A percentile compares a stretch with the other conserved stretches of the same genome.
Conservation (phyloP, 2,888 invertebrate species). For the Chouioia cunea region DNA sequence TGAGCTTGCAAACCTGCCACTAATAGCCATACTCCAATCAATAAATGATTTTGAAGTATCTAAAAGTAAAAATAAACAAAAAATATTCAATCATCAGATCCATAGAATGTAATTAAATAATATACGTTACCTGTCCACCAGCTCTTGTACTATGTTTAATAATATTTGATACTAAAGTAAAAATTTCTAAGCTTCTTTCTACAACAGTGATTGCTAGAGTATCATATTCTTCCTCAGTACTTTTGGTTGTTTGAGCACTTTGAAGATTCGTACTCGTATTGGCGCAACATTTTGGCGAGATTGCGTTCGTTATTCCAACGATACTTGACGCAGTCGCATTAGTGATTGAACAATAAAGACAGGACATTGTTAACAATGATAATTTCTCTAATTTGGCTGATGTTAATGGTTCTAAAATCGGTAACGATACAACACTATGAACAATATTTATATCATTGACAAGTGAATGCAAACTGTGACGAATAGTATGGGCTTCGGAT, state of each 20-base stretch:
- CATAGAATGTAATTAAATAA: constrained; percentile 14
- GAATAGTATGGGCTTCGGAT: constrained; percentile 81
- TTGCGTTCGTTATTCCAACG: constrained; percentile 72
- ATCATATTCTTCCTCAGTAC: constrained; percentile 83
- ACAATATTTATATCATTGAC: constrained; percentile 88
- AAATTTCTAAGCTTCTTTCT: constrained; percentile 89
- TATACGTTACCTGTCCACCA: constrained; percentile 81
- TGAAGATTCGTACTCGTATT: constrained; percentile 57
- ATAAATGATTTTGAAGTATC: constrained; percentile 89
- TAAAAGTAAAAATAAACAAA: constrained; percentile 60
- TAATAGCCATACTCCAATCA: constrained; percentile 90
- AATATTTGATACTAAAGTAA: constrained; percentile 82
- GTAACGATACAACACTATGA: constrained; percentile 85
- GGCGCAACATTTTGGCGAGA: constrained; percentile 73
- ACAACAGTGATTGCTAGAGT: constrained; percentile 85
- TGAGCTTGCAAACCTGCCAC: constrained; percentile 89
- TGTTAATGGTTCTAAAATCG: constrained; percentile 89
- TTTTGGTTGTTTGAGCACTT: constrained; percentile 58
- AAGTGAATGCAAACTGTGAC: constrained; percentile 82
- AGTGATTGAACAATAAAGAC: constrained; percentile 83
- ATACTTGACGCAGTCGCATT: constrained; percentile 77
- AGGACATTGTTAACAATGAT: constrained; percentile 85
- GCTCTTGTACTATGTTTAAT: constrained; percentile 89
- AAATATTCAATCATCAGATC: constrained; percentile 35
- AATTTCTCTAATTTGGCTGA: constrained; percentile 86